These are phyloP conservation scores for Callospermophilus lateralis DNA, from an alignment of 2,113 vertebrate species.

Conservation along the genomic window DNA sequence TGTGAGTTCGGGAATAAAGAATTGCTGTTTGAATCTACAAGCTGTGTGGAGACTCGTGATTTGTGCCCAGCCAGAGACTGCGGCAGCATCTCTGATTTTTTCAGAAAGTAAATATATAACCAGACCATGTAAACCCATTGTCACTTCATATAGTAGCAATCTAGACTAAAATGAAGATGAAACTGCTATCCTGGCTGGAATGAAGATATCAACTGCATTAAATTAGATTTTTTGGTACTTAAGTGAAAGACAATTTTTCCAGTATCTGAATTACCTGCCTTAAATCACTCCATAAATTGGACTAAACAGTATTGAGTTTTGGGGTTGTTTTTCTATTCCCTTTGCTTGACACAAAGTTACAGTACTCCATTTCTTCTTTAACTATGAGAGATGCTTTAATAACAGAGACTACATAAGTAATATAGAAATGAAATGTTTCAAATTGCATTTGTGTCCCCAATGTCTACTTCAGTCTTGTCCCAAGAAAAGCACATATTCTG, in stretches of 20 bases:
- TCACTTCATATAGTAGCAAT: constrained; percentile 65
- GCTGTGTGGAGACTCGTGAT: too few species aligned
- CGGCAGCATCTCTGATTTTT: constrained; percentile 23
- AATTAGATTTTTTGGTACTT: constrained; percentile 71
- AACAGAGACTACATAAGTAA: constrained; percentile 50
- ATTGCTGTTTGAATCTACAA: too few species aligned
- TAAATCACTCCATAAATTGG: constrained; percentile 71
- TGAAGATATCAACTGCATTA: constrained; percentile 70
- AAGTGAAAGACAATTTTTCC: constrained; percentile 69
- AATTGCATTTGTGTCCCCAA: constrained; percentile 60
- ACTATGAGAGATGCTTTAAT: constrained; percentile 60
- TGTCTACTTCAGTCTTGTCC: constrained; percentile 47
- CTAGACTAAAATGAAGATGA: constrained; percentile 74
- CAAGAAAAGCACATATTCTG: constrained; percentile 50
- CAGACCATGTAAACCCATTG: constrained; percentile 57
- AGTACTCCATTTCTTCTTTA: constrained; percentile 65
- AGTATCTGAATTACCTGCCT: constrained; percentile 69
- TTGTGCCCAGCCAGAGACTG: too few species aligned
- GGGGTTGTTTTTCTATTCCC: constrained; percentile 48
- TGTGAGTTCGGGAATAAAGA: too few species aligned
- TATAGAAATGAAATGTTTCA: constrained; percentile 68
- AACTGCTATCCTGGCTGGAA: constrained; percentile 62
- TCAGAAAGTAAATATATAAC: constrained; percentile 66
- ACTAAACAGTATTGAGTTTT: constrained; percentile 64
- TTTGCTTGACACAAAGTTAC: constrained; percentile 58